A percentile compares a stretch with the other conserved stretches of the same genome.
Conservation (phyloP, 1,140 invertebrate genomes). For the Drosophila gunungcola region DNA sequence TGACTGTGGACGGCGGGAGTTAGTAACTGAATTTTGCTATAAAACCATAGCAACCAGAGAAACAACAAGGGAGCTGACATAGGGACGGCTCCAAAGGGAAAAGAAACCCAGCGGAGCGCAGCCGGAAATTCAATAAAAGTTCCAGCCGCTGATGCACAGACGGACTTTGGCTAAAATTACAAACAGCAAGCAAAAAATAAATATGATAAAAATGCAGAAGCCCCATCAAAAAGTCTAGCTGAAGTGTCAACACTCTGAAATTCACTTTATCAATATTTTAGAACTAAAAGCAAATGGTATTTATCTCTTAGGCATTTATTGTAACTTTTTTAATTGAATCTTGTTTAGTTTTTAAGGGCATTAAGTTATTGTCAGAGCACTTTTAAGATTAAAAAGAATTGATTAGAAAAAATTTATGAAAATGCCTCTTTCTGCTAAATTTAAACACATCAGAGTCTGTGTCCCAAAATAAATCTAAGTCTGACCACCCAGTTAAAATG, state of each 20-base stretch:
- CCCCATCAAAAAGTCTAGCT: conserved; percentile 6
- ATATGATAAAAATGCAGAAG: conserved; percentile 35
- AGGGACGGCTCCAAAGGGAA: conserved; percentile 16
- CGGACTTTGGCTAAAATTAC: conserved; percentile 66
- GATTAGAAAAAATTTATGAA: too few relatives aligned
- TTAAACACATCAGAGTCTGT: background rate
- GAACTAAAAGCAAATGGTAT: too few relatives aligned
- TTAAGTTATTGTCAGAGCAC: too few relatives aligned
- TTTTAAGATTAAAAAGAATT: too few relatives aligned
- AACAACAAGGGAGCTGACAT: conserved; percentile 18
- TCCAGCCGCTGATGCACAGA: conserved; percentile 78
- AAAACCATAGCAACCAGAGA: conserved; percentile 59
- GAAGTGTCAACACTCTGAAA: conserved; percentile 40
- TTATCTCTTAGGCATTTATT: too few relatives aligned
- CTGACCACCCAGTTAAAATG: background rate
- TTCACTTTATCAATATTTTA: too few relatives aligned
- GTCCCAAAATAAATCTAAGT: background rate
- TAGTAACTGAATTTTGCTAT: conserved; percentile 56
- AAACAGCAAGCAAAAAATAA: conserved; percentile 29
- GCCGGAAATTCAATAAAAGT: conserved; percentile 83
- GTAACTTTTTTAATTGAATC: too few relatives aligned
- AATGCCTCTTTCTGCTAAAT: background rate
- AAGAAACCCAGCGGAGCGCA: conserved; percentile 55
- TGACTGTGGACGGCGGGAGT: conserved; percentile 2
- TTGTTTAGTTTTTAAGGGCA: too few relatives aligned